Percentiles rank a stretch among this genome's conserved stretches.
Evolutionary conservation across 1,140 invertebrate species (phyloP).

Genomic region (Goniozus legneri): DNA sequence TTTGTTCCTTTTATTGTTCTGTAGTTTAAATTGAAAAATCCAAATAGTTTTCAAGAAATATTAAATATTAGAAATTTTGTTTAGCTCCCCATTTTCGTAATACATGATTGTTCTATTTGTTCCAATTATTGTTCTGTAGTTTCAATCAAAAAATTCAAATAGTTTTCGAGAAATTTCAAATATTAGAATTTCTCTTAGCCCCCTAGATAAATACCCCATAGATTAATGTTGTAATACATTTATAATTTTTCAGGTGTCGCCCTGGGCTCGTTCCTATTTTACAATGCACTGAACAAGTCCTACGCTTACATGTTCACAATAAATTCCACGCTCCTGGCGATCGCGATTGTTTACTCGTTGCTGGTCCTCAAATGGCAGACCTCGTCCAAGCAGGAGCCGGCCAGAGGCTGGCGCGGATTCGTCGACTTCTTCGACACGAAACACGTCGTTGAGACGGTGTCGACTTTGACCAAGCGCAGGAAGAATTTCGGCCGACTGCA

Average conservation of each 20-base stretch:
- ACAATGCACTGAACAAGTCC: slow-evolving; percentile 56
- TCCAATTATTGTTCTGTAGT: neutral
- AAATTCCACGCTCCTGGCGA: slow-evolving; percentile 59
- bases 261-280: slow-evolving; percentile 58
- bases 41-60: no score
- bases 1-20: no score
- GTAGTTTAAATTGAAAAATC: no score
- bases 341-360: slow-evolving; percentile 63
- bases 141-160: neutral
- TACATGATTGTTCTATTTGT: neutral
- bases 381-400: slow-evolving; percentile 57
- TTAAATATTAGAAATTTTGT: no score
- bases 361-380: slow-evolving; percentile 65
- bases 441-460: slow-evolving; percentile 61
- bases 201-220: no score
- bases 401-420: slow-evolving; percentile 59
- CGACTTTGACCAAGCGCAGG: slow-evolving; percentile 59
- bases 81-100: no score
- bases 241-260: slow-evolving; percentile 48
- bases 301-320: slow-evolving; percentile 69
- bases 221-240: no score
- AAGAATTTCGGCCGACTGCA: slow-evolving; percentile 57
- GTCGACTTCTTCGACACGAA: slow-evolving; percentile 68
- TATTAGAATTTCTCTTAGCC: no score
- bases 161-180: no score